Conservation (phyloP, 2,888 invertebrate genomes). For the Hydraecia micacea region DNA sequence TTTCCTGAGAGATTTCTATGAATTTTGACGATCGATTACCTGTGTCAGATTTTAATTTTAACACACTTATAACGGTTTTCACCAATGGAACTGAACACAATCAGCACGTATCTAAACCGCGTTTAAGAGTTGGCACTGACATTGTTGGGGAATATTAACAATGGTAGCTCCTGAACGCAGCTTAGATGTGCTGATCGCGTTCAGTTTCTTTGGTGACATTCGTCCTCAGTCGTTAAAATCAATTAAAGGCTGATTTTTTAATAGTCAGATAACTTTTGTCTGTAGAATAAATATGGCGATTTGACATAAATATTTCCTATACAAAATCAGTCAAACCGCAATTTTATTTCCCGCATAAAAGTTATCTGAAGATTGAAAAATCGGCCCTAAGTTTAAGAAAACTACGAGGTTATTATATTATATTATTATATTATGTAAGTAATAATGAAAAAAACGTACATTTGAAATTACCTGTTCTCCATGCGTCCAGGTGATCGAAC, state of each 20-base stretch:
- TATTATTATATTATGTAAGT: too few species aligned
- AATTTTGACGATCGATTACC: background rate
- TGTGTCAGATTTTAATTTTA: background rate
- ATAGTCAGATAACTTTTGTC: background rate
- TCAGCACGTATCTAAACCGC: background rate
- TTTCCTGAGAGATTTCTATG: background rate
- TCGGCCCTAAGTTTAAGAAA: background rate
- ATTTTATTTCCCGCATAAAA: too few species aligned
- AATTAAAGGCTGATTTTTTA: background rate
- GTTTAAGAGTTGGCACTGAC: background rate
- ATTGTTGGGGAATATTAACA: background rate
- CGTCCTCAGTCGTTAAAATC: background rate
- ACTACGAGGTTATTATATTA: slow-evolving; percentile 38
- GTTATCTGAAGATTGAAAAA: background rate
- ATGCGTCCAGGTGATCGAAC: slow-evolving; percentile 95
- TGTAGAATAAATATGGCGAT: background rate
- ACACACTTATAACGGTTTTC: background rate
- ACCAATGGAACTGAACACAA: background rate
- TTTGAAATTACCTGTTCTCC: slow-evolving; percentile 91
- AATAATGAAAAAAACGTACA: slow-evolving; percentile 55
- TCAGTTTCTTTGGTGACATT: background rate
- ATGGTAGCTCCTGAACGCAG: background rate
- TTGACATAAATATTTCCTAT: background rate
- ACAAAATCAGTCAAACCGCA: background rate
- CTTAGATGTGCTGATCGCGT: background rate